These are phyloP conservation scores for Sialis fuliginosa DNA, from an alignment of 2,888 invertebrate species.

Conservation along the genomic window DNA sequence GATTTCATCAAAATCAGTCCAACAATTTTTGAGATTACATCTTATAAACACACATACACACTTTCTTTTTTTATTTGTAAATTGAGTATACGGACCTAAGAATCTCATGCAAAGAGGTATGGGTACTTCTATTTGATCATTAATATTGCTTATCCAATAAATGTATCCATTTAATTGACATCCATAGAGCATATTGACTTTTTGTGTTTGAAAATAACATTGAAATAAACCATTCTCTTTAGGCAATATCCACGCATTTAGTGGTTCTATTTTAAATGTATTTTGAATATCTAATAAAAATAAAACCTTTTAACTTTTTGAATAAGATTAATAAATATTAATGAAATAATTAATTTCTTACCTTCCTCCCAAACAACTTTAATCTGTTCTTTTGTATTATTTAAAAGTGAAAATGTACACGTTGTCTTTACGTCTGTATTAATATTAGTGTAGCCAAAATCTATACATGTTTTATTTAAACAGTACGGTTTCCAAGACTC, in stretches of 20 bases:
- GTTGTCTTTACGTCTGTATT: constrained; percentile 5
- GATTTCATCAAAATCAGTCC: no score
- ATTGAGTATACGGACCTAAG: constrained; percentile 11
- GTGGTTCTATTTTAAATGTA: constrained; percentile 19
- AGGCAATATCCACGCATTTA: constrained; percentile 13
- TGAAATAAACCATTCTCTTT: constrained; percentile 19
- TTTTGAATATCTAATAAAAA: constrained; percentile 15
- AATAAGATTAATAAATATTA: not conserved
- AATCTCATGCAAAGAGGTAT: constrained; percentile 15
- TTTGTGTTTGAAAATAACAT: constrained; percentile 19
- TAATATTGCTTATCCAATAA: constrained; percentile 14
- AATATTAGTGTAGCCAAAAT: constrained; percentile 17
- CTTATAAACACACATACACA: constrained; percentile 10
- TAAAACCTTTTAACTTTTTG: not conserved
- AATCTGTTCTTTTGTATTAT: constrained; percentile 13
- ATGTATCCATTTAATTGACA: constrained; percentile 18
- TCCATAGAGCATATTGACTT: constrained; percentile 16
- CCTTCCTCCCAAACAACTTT: constrained; percentile 15
- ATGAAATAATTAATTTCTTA: constrained; percentile 9
- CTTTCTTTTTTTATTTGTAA: constrained; percentile 10
- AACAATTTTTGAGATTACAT: no score
- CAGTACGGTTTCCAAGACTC: constrained; percentile 14
- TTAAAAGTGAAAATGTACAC: constrained; percentile 12
- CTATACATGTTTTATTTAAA: constrained; percentile 17
- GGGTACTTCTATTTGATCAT: constrained; percentile 10